A percentile compares a stretch with the other conserved stretches of the same genome.
Evolutionary conservation across 2,113 vertebrate genomes (phyloP).

Genomic region (Bambusicola thoracicus): DNA sequence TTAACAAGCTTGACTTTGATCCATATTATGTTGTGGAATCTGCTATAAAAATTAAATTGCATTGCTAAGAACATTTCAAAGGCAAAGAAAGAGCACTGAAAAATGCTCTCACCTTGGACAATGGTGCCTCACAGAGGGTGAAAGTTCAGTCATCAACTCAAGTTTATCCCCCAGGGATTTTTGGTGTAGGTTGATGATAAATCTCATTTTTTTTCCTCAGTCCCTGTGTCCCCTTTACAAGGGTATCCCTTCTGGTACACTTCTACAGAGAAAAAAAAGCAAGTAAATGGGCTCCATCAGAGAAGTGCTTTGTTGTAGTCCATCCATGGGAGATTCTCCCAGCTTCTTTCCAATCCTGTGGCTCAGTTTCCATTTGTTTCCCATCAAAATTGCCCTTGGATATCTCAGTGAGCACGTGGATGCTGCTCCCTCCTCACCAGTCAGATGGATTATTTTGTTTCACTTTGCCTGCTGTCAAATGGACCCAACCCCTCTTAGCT

Average conservation of each 20-base stretch:
- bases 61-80: neutral
- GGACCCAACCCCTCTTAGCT: neutral
- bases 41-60: neutral
- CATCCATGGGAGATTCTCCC: neutral
- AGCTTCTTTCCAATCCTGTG: neutral
- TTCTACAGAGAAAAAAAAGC: neutral
- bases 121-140: neutral
- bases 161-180: neutral
- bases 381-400: neutral
- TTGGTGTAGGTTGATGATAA: neutral
- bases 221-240: neutral
- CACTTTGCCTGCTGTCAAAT: neutral
- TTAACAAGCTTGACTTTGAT: neutral
- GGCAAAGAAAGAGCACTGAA: neutral
- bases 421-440: neutral
- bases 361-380: accelerated
- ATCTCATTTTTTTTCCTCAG: neutral
- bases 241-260: neutral
- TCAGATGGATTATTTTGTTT: neutral
- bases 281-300: neutral
- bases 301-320: neutral
- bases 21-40: neutral
- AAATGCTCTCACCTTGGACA: neutral
- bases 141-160: neutral
- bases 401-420: neutral